Base-by-base conservation (phyloP, 64 coral and sea anemone species). In the Hydrozoanthus tunicans region DNA sequence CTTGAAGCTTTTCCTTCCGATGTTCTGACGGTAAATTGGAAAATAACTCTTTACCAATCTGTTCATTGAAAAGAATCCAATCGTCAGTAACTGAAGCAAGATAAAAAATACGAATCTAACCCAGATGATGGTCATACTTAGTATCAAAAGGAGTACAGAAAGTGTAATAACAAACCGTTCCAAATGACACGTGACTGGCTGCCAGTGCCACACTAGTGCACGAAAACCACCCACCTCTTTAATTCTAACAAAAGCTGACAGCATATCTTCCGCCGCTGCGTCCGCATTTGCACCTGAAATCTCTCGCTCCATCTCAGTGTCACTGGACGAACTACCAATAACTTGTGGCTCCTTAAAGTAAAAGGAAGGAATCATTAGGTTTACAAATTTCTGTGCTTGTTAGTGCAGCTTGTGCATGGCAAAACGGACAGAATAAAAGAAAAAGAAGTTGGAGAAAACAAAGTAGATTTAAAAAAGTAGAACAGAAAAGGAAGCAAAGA, bases 11-110 rank as follows among this genome's bases (percentile, higher is more conserved):
- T 51, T 82, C 90, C 80, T 93, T 96, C 6, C 95, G 92, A 85
- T 58, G 76, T 64, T 96, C 95, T 56, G 79, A 53, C 10, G 92
- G 58, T 57, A 96, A 91, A 78, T 96, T 91, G 3, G 92, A 81
- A 60, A 96, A 96, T 54, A 96, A 58, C 68, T 96, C 92, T 73
- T 82, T 81, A 9, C 95, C 95, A 83, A 90, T 86, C 95, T 96
- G 82, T n/a, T 23, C 10, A 58, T 51, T 24, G 53, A 85, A 59
- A 26, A n/a, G 17, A 56, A 8, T n/a, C 43, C 5, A 5, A 56
- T 70, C 6, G 15, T 6, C 6, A 85, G 1, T 3, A 12, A 15
- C 2, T 26, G 17, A 56, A 43, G 2, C 2, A 43, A 43, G 32
- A 43, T 43, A 43, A 43, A 43, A 43, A 43, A 2, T 43, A 43